phyloP scores from a whole-genome alignment of 2,888 invertebrate genomes.

The Tethea ocularis region DNA sequence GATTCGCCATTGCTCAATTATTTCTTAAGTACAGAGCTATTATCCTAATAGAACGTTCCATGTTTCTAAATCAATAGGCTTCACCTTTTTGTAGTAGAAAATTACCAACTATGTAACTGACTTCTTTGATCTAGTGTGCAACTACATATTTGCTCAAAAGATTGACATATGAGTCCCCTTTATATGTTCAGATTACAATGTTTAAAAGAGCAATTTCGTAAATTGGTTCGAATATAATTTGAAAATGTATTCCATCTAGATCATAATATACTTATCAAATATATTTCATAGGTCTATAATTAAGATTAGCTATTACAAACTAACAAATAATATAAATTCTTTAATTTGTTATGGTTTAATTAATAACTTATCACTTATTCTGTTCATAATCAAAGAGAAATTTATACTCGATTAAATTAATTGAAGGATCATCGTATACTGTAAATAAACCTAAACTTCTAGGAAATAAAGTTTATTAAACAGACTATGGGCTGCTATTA shows the following conservation, averaged over 20 bases:
- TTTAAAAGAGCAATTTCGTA: not conserved
- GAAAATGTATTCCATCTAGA: too few relatives aligned
- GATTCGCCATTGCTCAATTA: not conserved
- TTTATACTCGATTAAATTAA: too few relatives aligned
- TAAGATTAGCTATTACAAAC: too few relatives aligned
- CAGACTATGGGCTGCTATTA: not conserved
- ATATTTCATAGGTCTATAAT: too few relatives aligned
- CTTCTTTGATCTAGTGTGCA: slow-evolving; percentile 24
- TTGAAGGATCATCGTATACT: not conserved
- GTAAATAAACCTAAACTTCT: not conserved
- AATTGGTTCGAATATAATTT: too few relatives aligned
- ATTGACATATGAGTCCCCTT: slow-evolving; percentile 16
- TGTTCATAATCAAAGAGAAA: too few relatives aligned
- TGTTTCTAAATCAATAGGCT: slow-evolving; percentile 1
- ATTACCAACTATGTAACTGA: not conserved
- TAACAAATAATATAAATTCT: too few relatives aligned
- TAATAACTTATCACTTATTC: too few relatives aligned
- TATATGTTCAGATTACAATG: slow-evolving; percentile 19
- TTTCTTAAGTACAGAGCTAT: not conserved
- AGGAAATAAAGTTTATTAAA: not conserved
- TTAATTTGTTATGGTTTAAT: too few relatives aligned
- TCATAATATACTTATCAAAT: too few relatives aligned
- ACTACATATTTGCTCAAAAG: slow-evolving; percentile 18
- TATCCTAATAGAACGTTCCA: not conserved
- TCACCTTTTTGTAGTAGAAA: not conserved